Evolutionary conservation across 2,797 vertebrate genomes (phyloP), one percentile per base, ranked within the genome.

Genomic region (Triplophysa yarkandensis): DNA sequence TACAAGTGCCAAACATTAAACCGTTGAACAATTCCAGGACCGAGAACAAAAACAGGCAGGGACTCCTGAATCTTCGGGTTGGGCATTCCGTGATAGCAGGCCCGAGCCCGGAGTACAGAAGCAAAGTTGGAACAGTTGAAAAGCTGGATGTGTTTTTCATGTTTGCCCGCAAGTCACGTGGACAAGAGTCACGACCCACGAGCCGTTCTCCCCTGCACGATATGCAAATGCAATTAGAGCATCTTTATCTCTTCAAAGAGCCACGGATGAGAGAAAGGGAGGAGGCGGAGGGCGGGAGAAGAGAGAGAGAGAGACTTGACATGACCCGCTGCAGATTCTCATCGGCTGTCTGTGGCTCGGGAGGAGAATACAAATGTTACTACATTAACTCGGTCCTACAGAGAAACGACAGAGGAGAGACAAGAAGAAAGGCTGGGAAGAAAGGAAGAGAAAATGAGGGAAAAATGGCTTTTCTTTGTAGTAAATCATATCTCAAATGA

Each of bases 141-240:
- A 39, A 60, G 64, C 66, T 65, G 60, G 71, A 69, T 79, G 41
- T 74, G 48, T 78, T 68, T 74, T 67, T 78, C 77, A 64, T 69
- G 77, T 69, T 74, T 68, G 46, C 71, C 65, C 16, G 52, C 54
- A 57, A 63, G 50, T 80, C 77, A 80, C 74, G 55, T 74, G 77
- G 68, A 55, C 64, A 52, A 30, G 55, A 80, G 78, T 79, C 82
- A 77, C 44, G 80, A 82, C 82, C 82, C 73, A 67, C 48, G n/a
- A 61, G 75, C 25, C 69, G 16, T 77, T 83, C 83, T 84, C 39
- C 50, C 30, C 84, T 74, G 81, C 77, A 78, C 66, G 82, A 88
- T 90, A 91, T 90, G 88, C 85, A 90, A 91, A 91, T 91, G 88
- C 76, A 89, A 88, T 90, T 90, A 89, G 71, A 79, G 77, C 81